Percentiles rank a stretch among this genome's conserved stretches.
These are phyloP conservation scores for Tinea trinotella DNA, from an alignment of 2,888 invertebrate genomes.

Conservation along the genomic window DNA sequence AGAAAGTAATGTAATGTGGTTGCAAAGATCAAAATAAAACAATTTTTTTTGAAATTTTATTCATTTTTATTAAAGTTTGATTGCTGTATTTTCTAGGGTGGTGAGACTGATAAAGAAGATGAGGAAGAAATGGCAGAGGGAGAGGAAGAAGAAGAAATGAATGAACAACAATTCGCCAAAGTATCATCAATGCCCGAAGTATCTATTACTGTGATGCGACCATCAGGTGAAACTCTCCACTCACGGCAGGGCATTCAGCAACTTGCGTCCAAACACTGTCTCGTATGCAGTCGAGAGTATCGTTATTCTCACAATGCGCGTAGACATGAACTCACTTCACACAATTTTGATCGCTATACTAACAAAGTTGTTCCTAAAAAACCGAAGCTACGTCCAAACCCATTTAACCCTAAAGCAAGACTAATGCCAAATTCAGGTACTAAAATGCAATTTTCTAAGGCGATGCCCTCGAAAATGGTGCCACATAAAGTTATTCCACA, in stretches of 20 bases:
- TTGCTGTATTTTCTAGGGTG: conserved; percentile 41
- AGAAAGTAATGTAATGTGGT: too few relatives aligned
- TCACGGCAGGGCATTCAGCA: conserved; percentile 63
- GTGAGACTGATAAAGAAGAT: conserved; percentile 58
- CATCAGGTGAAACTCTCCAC: conserved; percentile 55
- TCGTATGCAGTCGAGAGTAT: conserved; percentile 62
- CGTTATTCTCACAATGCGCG: conserved; percentile 67
- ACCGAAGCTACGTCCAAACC: conserved; percentile 59
- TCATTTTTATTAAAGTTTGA: background rate
- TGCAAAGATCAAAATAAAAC: too few relatives aligned
- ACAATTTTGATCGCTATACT: conserved; percentile 64
- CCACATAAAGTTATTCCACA: conserved; percentile 42
- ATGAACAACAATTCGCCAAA: conserved; percentile 32
- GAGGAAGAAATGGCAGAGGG: conserved; percentile 41
- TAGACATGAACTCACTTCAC: conserved; percentile 61
- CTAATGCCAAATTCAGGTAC: conserved; percentile 65
- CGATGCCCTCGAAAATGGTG: conserved; percentile 41
- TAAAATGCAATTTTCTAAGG: conserved; percentile 52
- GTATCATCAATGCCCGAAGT: conserved; percentile 58
- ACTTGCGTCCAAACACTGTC: conserved; percentile 64
- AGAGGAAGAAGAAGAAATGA: conserved; percentile 42
- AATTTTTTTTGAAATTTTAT: too few relatives aligned
- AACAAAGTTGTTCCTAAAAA: conserved; percentile 51
- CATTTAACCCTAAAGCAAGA: conserved; percentile 63
- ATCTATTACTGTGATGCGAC: conserved; percentile 63